phyloP scores from a whole-genome alignment of 2,888 invertebrate species.

The Protophormia terraenovae region DNA sequence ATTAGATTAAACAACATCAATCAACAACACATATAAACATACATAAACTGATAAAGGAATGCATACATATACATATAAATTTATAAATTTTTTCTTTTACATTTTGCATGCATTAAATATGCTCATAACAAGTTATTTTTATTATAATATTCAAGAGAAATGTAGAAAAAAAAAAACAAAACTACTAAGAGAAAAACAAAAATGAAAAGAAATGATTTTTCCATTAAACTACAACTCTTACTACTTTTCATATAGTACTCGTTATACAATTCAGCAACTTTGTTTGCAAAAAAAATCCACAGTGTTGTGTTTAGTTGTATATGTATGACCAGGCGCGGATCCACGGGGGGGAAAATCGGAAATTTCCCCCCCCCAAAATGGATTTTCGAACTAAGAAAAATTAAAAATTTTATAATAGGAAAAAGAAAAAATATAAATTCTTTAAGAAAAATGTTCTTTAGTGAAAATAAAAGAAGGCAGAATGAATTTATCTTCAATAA shows the following conservation, averaged over 20 bases:
- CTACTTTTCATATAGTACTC: conserved; percentile 9
- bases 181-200: background rate
- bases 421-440: too few species aligned
- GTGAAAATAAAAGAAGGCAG: too few species aligned
- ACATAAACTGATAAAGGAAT: too few species aligned
- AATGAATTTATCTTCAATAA: too few species aligned
- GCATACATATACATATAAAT: background rate
- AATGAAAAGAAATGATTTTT: conserved; percentile 33
- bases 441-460: too few species aligned
- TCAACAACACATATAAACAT: background rate
- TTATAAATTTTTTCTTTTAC: background rate
- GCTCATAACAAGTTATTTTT: conserved; percentile 38
- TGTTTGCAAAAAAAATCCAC: conserved; percentile 15
- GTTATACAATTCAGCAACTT: conserved; percentile 46
- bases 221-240: conserved; percentile 3
- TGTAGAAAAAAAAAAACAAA: background rate
- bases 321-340: too few species aligned
- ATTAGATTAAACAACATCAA: conserved; percentile 5
- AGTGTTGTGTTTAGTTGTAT: background rate
- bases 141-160: conserved; percentile 6
- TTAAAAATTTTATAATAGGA: too few species aligned
- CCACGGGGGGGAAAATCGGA: too few species aligned
- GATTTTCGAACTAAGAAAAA: too few species aligned
- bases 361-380: too few species aligned
- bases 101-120: conserved; percentile 18